phyloP scores from a whole-genome alignment of 2,888 invertebrate species.

The Caenorhabditis sp. region DNA sequence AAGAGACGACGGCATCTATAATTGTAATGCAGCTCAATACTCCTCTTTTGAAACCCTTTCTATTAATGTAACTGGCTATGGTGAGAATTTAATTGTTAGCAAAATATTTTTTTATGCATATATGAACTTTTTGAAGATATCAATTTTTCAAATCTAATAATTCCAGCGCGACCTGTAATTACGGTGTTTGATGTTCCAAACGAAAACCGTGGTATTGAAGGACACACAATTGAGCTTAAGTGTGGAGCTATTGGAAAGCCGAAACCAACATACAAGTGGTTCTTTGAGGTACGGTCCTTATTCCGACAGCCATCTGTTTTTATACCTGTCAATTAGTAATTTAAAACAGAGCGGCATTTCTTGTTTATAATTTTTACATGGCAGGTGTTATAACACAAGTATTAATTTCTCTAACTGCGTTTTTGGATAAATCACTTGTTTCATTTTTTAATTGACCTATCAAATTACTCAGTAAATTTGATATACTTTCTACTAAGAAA shows the following conservation, averaged over 20 bases:
- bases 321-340: constrained; percentile 53
- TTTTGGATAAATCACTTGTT: too few species aligned
- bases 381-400: too few species aligned
- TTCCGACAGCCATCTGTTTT: constrained; percentile 26
- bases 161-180: constrained; percentile 73
- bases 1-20: constrained; percentile 76
- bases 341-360: constrained; percentile 33
- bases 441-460: too few species aligned
- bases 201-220: constrained; percentile 72
- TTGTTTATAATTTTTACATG: constrained; percentile 16
- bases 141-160: constrained; percentile 29
- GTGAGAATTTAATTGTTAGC: constrained; percentile 52
- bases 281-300: constrained; percentile 64
- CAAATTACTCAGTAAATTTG: too few species aligned
- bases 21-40: constrained; percentile 76
- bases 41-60: constrained; percentile 72
- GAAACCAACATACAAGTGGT: constrained; percentile 77
- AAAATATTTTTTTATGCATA: not conserved
- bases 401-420: too few species aligned
- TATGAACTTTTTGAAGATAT: constrained; percentile 2
- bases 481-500: too few species aligned
- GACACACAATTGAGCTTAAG: constrained; percentile 73
- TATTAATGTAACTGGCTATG: constrained; percentile 74
- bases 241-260: constrained; percentile 78
- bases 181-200: constrained; percentile 75